phyloP scores from a whole-genome alignment of 2,797 vertebrate genomes.

The Alcedo quadribrachys region DNA sequence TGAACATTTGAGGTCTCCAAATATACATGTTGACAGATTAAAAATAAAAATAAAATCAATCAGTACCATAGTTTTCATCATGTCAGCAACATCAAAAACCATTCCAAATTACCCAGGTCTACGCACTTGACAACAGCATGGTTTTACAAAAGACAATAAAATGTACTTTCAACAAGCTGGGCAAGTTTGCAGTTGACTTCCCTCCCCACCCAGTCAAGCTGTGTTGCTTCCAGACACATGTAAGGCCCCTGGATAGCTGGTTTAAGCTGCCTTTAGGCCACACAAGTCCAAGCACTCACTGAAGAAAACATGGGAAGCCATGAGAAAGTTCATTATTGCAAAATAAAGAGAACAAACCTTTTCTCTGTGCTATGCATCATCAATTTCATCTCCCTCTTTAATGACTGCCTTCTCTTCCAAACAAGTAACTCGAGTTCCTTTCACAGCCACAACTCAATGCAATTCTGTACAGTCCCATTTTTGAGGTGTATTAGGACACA shows the following conservation, averaged over 20 bases:
- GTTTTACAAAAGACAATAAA: background rate
- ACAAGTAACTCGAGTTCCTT: background rate
- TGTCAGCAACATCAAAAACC: background rate
- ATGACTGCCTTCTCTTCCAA: background rate
- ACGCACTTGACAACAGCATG: background rate
- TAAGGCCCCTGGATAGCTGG: background rate
- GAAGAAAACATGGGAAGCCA: background rate
- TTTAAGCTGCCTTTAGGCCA: background rate
- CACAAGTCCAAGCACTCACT: background rate
- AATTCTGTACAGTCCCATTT: background rate
- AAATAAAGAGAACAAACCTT: background rate
- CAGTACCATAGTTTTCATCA: background rate
- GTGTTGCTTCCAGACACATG: background rate
- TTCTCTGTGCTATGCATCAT: background rate
- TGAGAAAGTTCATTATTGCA: background rate
- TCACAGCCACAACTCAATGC: background rate
- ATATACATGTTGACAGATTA: background rate
- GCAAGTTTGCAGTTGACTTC: background rate
- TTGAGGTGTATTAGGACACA: background rate
- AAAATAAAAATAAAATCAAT: background rate
- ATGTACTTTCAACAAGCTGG: background rate
- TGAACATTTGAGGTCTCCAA: background rate
- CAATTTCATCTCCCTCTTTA: background rate
- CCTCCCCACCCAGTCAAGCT: background rate
- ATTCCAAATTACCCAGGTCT: background rate